Base-by-base conservation (phyloP, 1,140 invertebrate genomes). In the Apis laboriosa region DNA sequence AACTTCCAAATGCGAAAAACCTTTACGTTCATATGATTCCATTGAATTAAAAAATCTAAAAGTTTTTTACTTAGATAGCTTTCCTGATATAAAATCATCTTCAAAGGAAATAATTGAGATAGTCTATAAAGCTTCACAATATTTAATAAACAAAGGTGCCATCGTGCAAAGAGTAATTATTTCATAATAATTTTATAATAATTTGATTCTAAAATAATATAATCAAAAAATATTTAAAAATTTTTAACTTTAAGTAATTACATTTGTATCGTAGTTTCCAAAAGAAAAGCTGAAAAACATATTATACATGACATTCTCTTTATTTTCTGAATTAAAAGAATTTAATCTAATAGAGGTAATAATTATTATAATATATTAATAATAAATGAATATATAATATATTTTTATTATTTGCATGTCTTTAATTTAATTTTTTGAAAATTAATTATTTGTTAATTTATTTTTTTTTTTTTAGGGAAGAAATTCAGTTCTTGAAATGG, bases 41-140 rank as follows among this genome's bases (percentile, higher is more conserved):
- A 93, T 96, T 0, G 94, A 97, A 88, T 49, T 98, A 1, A 93
- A 92, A 1, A 93, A 95, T 19, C 77, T 98, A 1, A 95, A 95
- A 86, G 94, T 97, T 56, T 96, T 94, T 89, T 97, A 96, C 86
- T 95, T 96, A 92, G 95, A 96, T 83, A 95, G 96, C 88, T 94
- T 95, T 9, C 85, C 94, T 0, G 92, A 95, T 0, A 71, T 95
- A 5, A 90, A 93, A 11, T 87, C 92, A 1, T 94, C 96, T 11
- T 86, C 95, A 66, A 77, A 88, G 7, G 93, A 95, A 78, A 94
- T 97, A 4, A 93, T 92, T 86, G 85, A 91, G 4, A 91, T 92
- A 9, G 92, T 96, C 24, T 84, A 67, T 21, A 94, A 93, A 77
- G 95, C 96, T 8, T 91, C 92, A 7, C 80, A 84, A 0, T 92